Conservation (phyloP, 1,140 invertebrate species). For the Drosophila kanapiae region DNA sequence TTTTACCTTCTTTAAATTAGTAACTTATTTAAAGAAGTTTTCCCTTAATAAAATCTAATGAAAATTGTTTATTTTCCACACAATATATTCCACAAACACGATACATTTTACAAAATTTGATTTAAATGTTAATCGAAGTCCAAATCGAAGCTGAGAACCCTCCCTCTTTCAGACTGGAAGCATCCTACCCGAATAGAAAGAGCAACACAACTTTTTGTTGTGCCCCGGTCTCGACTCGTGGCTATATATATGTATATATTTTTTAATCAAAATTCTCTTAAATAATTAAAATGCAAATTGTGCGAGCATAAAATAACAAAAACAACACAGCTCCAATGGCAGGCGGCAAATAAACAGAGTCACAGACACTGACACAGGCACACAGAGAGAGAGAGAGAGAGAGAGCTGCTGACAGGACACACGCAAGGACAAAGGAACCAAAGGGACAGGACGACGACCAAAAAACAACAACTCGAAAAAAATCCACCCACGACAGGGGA, state of each 20-base stretch:
- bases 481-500: slow-evolving; percentile 51
- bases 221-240: neutral
- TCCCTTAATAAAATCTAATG: neutral
- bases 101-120: slow-evolving; percentile 12
- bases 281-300: slow-evolving; percentile 85
- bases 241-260: slow-evolving; percentile 53
- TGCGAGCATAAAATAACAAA: slow-evolving; percentile 75
- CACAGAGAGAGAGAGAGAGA: slow-evolving; percentile 25
- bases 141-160: slow-evolving; percentile 23
- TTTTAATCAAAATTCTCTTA: slow-evolving; percentile 85
- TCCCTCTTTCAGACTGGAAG: neutral
- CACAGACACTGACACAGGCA: slow-evolving; percentile 37
- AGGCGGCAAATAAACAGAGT: slow-evolving; percentile 48
- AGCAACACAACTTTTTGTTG: slow-evolving; percentile 28
- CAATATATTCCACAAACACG: neutral
- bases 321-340: slow-evolving; percentile 58
- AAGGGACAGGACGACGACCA: slow-evolving; percentile 53
- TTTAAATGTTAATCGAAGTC: slow-evolving; percentile 38
- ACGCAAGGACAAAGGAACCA: slow-evolving; percentile 50
- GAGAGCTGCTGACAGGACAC: slow-evolving; percentile 52
- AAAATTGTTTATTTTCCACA: neutral
- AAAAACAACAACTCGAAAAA: slow-evolving; percentile 41
- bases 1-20: too few relatives aligned
- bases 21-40: neutral
- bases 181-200: slow-evolving; percentile 31